These are phyloP conservation scores for Burhinus oedicnemus DNA, from an alignment of 2,113 vertebrate genomes.

Conservation along the genomic window DNA sequence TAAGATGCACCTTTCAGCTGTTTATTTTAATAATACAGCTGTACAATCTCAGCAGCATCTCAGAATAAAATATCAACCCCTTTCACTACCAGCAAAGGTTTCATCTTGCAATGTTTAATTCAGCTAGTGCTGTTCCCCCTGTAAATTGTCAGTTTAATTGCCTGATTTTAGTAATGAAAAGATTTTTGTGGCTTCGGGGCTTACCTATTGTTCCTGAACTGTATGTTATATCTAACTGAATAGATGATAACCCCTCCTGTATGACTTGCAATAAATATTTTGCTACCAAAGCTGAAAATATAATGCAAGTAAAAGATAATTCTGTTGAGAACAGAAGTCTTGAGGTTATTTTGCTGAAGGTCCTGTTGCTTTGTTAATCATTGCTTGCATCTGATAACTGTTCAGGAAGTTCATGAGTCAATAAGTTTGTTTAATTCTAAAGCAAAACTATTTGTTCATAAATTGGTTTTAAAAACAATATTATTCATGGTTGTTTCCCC, in stretches of 20 bases:
- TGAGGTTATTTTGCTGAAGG: background rate
- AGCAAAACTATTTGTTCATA: background rate
- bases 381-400: background rate
- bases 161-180: constrained; percentile 44
- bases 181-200: constrained; percentile 19
- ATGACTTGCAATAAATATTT: constrained; percentile 16
- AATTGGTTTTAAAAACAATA: background rate
- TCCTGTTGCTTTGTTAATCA: background rate
- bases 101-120: constrained; percentile 64
- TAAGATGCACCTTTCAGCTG: constrained; percentile 37
- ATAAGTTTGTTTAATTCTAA: background rate
- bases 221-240: background rate
- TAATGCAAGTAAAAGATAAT: background rate
- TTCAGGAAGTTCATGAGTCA: background rate
- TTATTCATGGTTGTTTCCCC: background rate
- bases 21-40: constrained; percentile 62
- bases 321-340: constrained; percentile 8
- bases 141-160: constrained; percentile 47
- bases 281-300: constrained; percentile 17
- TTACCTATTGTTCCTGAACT: constrained; percentile 7
- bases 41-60: background rate
- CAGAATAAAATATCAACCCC: constrained; percentile 35
- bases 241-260: constrained; percentile 14
- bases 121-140: background rate
- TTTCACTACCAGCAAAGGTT: constrained; percentile 38